Evolutionary conservation across 2,113 vertebrate species (phyloP), one percentile per base, ranked within the genome.

Genomic region (Ailurus styani): DNA sequence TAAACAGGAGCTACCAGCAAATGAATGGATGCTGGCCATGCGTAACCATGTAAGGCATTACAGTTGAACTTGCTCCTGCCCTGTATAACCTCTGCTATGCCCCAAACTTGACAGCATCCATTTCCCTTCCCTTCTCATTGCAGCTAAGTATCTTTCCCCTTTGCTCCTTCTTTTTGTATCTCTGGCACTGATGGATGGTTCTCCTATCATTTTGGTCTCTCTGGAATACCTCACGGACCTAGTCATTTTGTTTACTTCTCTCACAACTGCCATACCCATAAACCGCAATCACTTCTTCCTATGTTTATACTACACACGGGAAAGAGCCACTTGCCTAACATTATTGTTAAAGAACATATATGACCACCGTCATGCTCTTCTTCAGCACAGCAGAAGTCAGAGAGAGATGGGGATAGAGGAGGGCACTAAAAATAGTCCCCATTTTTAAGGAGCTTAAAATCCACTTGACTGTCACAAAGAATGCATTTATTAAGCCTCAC

Each of bases 381-480:
- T 40, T 93, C 55, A 85, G 64, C 47, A 47, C 34, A 87, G 79
- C 57, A 93, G 70, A 94, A 97, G 29, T 83, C 68, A 84, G 47
- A 34, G 13, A 18, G 37, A 57, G 37, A 90, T 77, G 40, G 50
- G 14, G 73, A 47, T 31, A 89, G 4, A 93, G 42, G 29, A 64
- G 15, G 37, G 7, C 3, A 77, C 83, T 93, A 92, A 97, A 94
- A 97, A 97, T 96, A 96, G 55, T 87, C 8, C 11, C 2, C 15
- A 54, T 62, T 92, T 95, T 95, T 68, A 96, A 97, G 91, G 13
- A 88, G n/a, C 37, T 89, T 91, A 54, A 96, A 91, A 86, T 87
- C 21, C 18, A 93, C 60, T 88, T 84, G 73, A 54, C 73, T 97
- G 29, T 72, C 66, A 84, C 47, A 79, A 88, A 89, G 52, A 93